Evolutionary conservation across 2,888 invertebrate genomes (phyloP).

Genomic region (Amphipoea lucens): DNA sequence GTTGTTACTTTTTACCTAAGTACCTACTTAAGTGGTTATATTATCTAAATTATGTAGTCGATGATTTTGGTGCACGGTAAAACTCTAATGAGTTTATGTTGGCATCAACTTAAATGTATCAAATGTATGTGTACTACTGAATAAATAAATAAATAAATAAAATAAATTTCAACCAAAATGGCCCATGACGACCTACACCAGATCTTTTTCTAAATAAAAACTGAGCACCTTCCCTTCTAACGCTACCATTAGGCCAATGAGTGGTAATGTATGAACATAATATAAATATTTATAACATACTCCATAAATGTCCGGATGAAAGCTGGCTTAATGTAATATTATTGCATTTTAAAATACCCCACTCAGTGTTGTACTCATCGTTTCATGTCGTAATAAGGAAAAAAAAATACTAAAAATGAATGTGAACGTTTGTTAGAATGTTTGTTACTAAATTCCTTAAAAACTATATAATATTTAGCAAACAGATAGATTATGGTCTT

Average conservation of each 20-base stretch:
- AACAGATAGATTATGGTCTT: background rate
- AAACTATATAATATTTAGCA: background rate
- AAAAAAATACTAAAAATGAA: background rate
- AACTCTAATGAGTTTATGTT: too few relatives aligned
- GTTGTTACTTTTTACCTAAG: too few relatives aligned
- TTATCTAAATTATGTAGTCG: too few relatives aligned
- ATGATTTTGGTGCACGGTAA: too few relatives aligned
- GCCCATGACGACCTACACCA: background rate
- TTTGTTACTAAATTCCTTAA: background rate
- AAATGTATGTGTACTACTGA: too few relatives aligned
- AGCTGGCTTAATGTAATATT: conserved; percentile 19
- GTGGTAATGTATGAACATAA: conserved; percentile 14
- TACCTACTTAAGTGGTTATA: too few relatives aligned
- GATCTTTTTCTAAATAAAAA: too few relatives aligned
- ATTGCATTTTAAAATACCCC: conserved; percentile 41
- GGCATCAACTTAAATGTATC: too few relatives aligned
- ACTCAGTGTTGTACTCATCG: background rate
- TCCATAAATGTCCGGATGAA: conserved; percentile 20
- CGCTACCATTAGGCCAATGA: conserved; percentile 6
- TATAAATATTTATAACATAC: conserved; percentile 43
- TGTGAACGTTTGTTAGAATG: background rate
- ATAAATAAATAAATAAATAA: too few relatives aligned
- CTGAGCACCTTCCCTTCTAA: background rate
- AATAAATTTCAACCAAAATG: background rate
- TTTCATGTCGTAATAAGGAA: background rate